Base-by-base conservation (phyloP, 2,797 vertebrate genomes). In the Xenentodon cancila region DNA sequence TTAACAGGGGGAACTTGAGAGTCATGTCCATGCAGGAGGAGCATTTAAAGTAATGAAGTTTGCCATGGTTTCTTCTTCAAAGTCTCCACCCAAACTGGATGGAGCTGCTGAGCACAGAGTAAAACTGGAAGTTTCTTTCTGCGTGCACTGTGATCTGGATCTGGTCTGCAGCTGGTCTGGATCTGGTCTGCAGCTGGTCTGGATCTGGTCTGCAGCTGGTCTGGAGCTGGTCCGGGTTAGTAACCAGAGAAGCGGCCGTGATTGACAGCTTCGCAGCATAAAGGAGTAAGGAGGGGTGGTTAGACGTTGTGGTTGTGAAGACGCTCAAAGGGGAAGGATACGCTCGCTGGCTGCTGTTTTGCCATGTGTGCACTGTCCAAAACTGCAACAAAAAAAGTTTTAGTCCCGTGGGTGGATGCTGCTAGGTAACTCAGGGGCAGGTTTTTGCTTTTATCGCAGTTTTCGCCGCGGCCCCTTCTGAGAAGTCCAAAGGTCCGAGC, bases 401-500 rank as follows among this genome's bases (percentile, higher is more conserved):
- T 30, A 25, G 45, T 9, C 3, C 46, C 15, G 49, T 25, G 2
- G 15, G 50, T 45, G 57, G 18, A 17, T 21, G 22, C 25, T 21
- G 13, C 1, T 7, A 9, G 19, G 9, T 9, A 2, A 13, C 5
- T 15, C 0, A n/a, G 46, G 44, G 37, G 34, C 44, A 16, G 43
- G 15, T 48, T 49, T 46, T 34, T 59, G 12, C 21, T 34, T 59
- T 18, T 11, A 18, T 44, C 12, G 37, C 46, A 9, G 2, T 13
- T 59, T 55, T 55, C 4, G 18, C 1, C 7, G 1, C 9, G 42
- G 17, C 3, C 51, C 9, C 16, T 3, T 19, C 18, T 5, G 17
- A 3, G 0, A 1, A 51, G 80, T 87, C 30, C 87, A 90, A 92
- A 91, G 88, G 84, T 91, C 85, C 20, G 40, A 48, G 53, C 52